Base-by-base conservation (phyloP, 2,888 invertebrate species). In the Leucoma salicis region DNA sequence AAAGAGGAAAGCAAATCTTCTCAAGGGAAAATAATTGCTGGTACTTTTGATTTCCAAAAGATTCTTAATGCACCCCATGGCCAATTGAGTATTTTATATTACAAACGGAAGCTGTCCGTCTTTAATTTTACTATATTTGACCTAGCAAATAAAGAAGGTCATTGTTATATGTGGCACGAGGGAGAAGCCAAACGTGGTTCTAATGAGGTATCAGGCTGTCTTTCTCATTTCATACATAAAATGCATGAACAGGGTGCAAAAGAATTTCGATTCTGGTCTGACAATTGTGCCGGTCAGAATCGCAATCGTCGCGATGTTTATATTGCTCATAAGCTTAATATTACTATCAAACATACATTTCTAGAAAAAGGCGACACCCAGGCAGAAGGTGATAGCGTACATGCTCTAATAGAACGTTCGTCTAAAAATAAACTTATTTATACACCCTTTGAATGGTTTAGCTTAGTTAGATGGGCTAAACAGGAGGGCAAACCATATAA, bases 381-480 rank as follows among this genome's bases (percentile, higher is more conserved):
- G 33, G 40, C 45, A 25, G 63, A 65, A 34, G 54, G 53, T 4
- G 59, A 62, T 35, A 51, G 49, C 0, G 46, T 60, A 13, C 62
- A 60, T 35, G 55, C 58, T 8, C 27, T 52, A 25, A 63, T 63
- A 12, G 62, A 61, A 37, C 18, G 47, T 1, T 8, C n/a, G 13
- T 21, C 39, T 38, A 45, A 31, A 46, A 44, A 29, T 39, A 47
- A 15, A 12, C 31, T 43, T n/a, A 52, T 57, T 28, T 61, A 40
- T 31, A 25, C 35, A 14, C 35, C 39, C 7, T 10, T 18, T 8
- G 31, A 35, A 8, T 35, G 38, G 43, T 34, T 16, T 34, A 21
- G 16, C 11, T 34, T 38, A 14, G 43, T 38, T 3, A 21, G 38
- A 6, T 42, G 42, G 36, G 24, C 32, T 13, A 42, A 42, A 42